Percentiles rank a stretch among this genome's conserved stretches.
Evolutionary conservation across 2,797 vertebrate genomes (phyloP).

Genomic region (Clamator glandarius): DNA sequence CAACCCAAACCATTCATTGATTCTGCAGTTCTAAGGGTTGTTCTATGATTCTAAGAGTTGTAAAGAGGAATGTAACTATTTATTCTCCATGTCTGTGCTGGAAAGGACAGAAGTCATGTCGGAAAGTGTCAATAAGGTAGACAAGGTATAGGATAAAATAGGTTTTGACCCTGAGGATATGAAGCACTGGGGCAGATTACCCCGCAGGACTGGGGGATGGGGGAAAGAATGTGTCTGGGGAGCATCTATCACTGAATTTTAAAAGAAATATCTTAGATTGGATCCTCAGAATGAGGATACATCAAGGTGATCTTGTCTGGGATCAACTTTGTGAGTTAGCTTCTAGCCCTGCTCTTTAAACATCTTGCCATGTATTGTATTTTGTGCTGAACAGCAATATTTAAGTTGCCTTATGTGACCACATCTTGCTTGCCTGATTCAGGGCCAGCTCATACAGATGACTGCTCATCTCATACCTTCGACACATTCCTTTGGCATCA

Average conservation of each 20-base stretch:
- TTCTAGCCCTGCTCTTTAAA: neutral
- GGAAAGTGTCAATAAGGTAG: neutral
- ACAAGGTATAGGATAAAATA: neutral
- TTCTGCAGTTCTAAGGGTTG: too few relatives aligned
- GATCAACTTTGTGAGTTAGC: neutral
- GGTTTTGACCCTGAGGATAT: neutral
- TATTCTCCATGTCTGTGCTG: neutral
- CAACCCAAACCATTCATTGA: too few relatives aligned
- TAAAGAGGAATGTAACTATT: neutral
- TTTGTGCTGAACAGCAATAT: neutral
- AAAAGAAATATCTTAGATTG: neutral
- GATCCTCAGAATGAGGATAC: neutral
- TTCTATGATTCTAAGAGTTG: neutral
- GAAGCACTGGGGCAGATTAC: neutral
- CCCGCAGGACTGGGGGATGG: neutral
- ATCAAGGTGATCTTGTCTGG: neutral
- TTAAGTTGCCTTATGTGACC: neutral
- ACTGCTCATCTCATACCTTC: neutral
- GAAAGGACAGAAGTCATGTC: neutral
- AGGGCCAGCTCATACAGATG: neutral
- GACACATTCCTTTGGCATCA: neutral
- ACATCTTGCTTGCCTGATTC: rapidly evolving
- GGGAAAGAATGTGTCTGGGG: neutral
- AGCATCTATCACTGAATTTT: neutral
- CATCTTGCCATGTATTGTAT: neutral